Conservation (phyloP, 2,888 invertebrate species). For the Melolontha melolontha region DNA sequence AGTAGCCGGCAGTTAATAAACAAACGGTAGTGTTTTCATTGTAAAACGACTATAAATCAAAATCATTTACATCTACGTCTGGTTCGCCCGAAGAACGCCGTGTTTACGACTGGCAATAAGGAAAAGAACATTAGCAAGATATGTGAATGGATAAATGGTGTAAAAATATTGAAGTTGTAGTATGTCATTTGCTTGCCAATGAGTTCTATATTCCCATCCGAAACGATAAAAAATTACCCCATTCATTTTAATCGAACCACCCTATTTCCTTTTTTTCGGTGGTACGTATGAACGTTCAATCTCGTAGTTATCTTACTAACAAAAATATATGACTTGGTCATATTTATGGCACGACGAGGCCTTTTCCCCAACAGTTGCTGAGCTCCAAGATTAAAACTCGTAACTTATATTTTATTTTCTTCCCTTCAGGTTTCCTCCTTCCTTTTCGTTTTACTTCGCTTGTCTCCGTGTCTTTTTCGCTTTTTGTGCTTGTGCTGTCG, state of each 20-base stretch:
- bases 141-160: too few relatives aligned
- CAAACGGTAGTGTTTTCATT: constrained; percentile 25
- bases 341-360: constrained; percentile 61
- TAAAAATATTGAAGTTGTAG: constrained; percentile 2
- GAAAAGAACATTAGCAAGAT: constrained; percentile 26
- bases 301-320: constrained; percentile 60
- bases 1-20: constrained; percentile 27
- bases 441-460: constrained; percentile 6
- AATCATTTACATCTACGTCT: constrained; percentile 23
- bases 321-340: constrained; percentile 61
- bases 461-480: neutral
- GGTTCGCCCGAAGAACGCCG: constrained; percentile 2
- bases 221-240: constrained; percentile 7
- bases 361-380: constrained; percentile 61
- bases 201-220: neutral
- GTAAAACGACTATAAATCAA: constrained; percentile 30
- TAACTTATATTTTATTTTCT: constrained; percentile 66
- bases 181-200: neutral
- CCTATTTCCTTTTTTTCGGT: constrained; percentile 4
- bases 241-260: constrained; percentile 46
- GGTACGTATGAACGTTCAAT: constrained; percentile 50
- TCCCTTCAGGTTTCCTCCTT: constrained; percentile 43
- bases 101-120: constrained; percentile 25
- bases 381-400: constrained; percentile 65
- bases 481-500: constrained; percentile 43